Base-by-base conservation (phyloP, 2,797 vertebrate genomes). In the Catamblyrhynchus diadema region DNA sequence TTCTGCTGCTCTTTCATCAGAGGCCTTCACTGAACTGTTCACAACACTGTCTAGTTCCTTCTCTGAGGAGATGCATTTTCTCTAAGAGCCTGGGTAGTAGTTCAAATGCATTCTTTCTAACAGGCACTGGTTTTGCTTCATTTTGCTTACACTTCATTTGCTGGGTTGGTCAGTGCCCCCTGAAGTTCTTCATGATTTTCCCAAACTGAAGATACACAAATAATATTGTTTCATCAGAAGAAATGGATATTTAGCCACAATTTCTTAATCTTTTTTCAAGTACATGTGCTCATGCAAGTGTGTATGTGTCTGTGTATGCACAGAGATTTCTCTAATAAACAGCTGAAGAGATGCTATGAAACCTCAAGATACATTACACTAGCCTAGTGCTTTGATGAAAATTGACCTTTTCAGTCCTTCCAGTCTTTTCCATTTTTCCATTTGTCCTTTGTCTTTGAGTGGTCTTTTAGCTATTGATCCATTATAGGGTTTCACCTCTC, bases 381-480 rank as follows among this genome's bases (percentile, higher is more conserved):
- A 74, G n/a, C 42, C 21, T 53, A 47, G 42, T 47, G 50, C 54
- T 94, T 25, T 67, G 61, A 78, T 84, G 59, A 90, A 95, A 81
- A 88, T n/a, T 86, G 85, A 81, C 85, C 62, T 95, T 94, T 94
- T 86, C 42, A 84, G 25, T 86, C 62, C 44, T 93, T 81, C 39
- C 33, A 74, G 39, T 44, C 48, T 94, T 91, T 78, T 62, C 18
- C 10, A 4, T 59, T 81, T 83, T 88, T 59, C 28, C 21, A 10
- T 81, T 88, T 90, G n/a, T 88, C 61, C 45, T 87, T 80, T 87
- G 79, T 66, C 72, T 94, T 81, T 92, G 35, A 17, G 66, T 91
- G 73, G 25, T 87, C 56, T 89, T 90, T 85, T 42, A 91, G 64
- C 41, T 93, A 77, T 87, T 82, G 91, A 88, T 94, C 79, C n/a